A percentile compares a stretch with the other conserved stretches of the same genome.
These are phyloP conservation scores for Lithobius niger DNA, from an alignment of 1,140 invertebrate species.

Conservation along the genomic window DNA sequence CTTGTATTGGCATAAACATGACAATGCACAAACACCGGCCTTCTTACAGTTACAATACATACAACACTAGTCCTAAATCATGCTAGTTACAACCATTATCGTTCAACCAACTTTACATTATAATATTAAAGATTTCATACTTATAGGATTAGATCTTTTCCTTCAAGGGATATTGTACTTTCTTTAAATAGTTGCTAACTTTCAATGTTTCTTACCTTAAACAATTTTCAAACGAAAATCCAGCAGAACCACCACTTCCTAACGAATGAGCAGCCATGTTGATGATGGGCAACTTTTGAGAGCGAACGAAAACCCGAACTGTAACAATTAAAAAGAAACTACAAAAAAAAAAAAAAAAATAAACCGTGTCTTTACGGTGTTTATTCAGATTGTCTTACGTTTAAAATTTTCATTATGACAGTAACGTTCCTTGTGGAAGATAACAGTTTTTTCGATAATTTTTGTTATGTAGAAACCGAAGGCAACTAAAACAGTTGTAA, in stretches of 20 bases:
- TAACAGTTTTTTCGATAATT: no score
- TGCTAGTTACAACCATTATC: not conserved
- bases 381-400: no score
- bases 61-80: constrained; percentile 8
- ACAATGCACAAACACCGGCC: not conserved
- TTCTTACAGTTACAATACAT: constrained; percentile 3
- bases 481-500: no score
- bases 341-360: no score
- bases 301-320: no score
- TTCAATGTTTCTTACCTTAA: constrained; percentile 62
- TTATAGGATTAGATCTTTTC: constrained; percentile 5
- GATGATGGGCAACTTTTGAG: not conserved
- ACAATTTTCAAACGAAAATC: constrained; percentile 50
- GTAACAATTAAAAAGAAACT: no score
- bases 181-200: no score
- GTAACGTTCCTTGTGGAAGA: no score
- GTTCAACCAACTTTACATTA: not conserved
- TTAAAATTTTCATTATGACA: no score
- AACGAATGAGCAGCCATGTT: constrained; percentile 1
- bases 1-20: not conserved
- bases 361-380: no score
- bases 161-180: not conserved
- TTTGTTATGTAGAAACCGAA: no score
- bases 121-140: constrained; percentile 10
- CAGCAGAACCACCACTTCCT: constrained; percentile 1